Evolutionary conservation across 2,888 invertebrate genomes (phyloP), one percentile per base, ranked within the genome.

Genomic region (Drosophila stalkeri): DNA sequence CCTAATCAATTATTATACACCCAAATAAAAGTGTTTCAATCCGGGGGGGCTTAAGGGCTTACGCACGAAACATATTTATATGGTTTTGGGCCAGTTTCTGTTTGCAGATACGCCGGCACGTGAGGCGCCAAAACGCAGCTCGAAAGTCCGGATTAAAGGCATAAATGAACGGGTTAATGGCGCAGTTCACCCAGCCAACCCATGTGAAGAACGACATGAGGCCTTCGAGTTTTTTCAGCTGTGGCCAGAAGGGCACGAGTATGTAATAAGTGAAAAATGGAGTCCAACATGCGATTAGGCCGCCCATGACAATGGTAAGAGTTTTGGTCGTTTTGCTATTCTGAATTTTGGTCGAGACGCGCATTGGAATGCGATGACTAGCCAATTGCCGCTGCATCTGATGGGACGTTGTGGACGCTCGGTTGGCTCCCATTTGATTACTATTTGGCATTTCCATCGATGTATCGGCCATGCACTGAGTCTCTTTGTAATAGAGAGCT

Each of bases 271-370:
- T 94, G 92, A 98, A 98, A 92, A 98, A 98, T 0, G 97, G 97
- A 37, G 97, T 93, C 98, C 97, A 98, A 85, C 97, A 98, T 1
- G 96, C 96, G 18, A 97, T 96, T 84, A 98, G 97, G 4, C 97
- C 97, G 0, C 97, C 97, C n/a, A 97, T 97, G 0, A 98, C 97
- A 8, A 97, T 95, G 52, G 97, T 97, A 57, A 98, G 92, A 0
- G 97, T 98, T 91, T 97, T 97, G 8, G 97, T 97, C 0, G 98
- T 97, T 93, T 98, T 98, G 0, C 96, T 96, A 89, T 97, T 97
- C 47, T 97, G 93, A 55, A 96, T 94, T 66, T 96, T 93, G 1
- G 96, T 96, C 0, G 96, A 96, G 0, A 96, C 95, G 64, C 96
- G 86, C 93, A 92, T 93, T 3, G 93, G 88, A 52, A 92, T 84